Conservation (phyloP, 2,888 invertebrate species). For the Nipponacmea schrenckii region DNA sequence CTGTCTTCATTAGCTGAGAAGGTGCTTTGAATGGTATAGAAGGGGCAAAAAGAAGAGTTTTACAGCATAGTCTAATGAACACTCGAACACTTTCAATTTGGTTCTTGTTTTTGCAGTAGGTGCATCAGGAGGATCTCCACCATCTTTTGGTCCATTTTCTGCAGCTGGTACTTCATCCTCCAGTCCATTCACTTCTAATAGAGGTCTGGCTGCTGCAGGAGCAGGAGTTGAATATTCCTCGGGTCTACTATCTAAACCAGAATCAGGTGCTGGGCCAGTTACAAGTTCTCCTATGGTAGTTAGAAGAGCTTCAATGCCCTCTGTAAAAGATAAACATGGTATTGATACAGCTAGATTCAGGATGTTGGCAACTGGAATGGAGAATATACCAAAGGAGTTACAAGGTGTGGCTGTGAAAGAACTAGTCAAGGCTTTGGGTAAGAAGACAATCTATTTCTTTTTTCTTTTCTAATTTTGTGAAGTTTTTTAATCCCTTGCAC, state of each 20-base stretch:
- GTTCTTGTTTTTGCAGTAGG: neutral
- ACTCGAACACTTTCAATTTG: too few species aligned
- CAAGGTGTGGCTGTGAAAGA: slow-evolving; percentile 79
- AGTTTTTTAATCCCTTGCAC: neutral
- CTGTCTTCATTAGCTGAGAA: too few species aligned
- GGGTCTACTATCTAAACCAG: neutral
- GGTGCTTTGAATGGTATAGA: too few species aligned
- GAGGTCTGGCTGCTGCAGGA: neutral
- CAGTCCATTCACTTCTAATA: neutral
- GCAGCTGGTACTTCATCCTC: neutral
- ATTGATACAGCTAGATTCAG: neutral
- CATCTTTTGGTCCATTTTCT: neutral
- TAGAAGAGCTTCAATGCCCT: neutral
- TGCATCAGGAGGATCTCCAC: neutral
- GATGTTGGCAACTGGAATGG: neutral
- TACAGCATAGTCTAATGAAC: too few species aligned
- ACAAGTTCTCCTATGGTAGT: neutral
- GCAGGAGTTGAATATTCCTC: neutral
- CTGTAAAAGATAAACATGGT: slow-evolving; percentile 1
- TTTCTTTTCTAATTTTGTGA: slow-evolving; percentile 5
- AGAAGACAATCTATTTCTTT: slow-evolving; percentile 23
- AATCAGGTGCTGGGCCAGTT: neutral
- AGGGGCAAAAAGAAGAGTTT: too few species aligned
- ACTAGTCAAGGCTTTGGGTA: slow-evolving; percentile 78
- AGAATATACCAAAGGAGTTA: slow-evolving; percentile 69